Conservation (phyloP, 2,888 invertebrate genomes). For the Acanthosepion esculentum region DNA sequence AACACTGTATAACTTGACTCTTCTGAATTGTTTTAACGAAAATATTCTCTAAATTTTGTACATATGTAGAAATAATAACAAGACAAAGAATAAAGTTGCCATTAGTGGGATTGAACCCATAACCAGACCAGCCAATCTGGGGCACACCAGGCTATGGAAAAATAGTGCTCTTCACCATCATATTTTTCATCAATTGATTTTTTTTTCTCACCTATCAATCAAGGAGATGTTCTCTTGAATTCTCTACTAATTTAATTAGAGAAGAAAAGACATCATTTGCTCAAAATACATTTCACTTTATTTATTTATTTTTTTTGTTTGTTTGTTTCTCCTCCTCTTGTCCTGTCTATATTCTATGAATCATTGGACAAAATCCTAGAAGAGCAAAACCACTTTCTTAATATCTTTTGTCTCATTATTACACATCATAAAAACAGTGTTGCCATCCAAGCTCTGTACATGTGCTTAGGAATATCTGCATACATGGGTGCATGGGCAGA, state of each 20-base stretch:
- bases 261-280: slow-evolving; percentile 22
- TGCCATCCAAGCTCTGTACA: slow-evolving; percentile 9
- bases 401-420: not conserved
- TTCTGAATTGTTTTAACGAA: not conserved
- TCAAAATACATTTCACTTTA: not conserved
- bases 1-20: not conserved
- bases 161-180: not conserved
- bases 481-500: not conserved
- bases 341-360: slow-evolving; percentile 33
- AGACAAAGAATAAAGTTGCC: not conserved
- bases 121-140: not conserved
- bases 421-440: slow-evolving; percentile 13
- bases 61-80: slow-evolving; percentile 18
- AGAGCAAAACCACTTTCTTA: not conserved
- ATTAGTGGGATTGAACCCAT: not conserved
- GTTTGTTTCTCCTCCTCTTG: not conserved
- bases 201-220: not conserved
- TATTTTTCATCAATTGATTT: not conserved
- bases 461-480: slow-evolving; percentile 33
- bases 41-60: slow-evolving; percentile 21
- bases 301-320: not conserved
- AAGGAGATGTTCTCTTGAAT: slow-evolving; percentile 33
- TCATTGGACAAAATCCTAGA: not conserved
- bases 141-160: not conserved
- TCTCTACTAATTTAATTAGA: not conserved